Conservation (phyloP, 2,113 vertebrate species). For the Nanorana parkeri region DNA sequence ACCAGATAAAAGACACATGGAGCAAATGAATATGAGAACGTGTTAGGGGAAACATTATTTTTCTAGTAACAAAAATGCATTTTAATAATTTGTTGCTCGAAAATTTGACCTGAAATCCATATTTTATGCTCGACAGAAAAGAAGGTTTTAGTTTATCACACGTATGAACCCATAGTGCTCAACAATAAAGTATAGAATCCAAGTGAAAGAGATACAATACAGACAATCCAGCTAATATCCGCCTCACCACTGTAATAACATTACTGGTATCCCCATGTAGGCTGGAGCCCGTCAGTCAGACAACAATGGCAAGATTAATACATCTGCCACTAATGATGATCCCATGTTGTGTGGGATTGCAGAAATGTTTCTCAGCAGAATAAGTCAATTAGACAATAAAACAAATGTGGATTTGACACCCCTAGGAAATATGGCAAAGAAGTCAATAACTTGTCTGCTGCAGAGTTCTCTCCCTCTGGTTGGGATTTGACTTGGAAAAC, state of each 20-base stretch:
- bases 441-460: constrained; percentile 33
- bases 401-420: constrained; percentile 47
- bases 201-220: constrained; percentile 3
- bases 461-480: constrained; percentile 39
- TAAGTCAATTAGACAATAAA: constrained; percentile 47
- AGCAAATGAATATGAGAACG: constrained; percentile 30
- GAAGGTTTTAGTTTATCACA: background rate
- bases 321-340: constrained; percentile 43
- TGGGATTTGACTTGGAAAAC: constrained; percentile 43
- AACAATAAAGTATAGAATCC: background rate
- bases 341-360: constrained; percentile 42
- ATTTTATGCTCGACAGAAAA: constrained; percentile 9
- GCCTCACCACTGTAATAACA: background rate
- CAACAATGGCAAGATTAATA: constrained; percentile 41
- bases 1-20: constrained; percentile 42
- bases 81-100: constrained; percentile 6
- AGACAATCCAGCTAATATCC: constrained; percentile 10
- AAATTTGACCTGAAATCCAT: constrained; percentile 21
- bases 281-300: constrained; percentile 37
- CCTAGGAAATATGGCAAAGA: constrained; percentile 51
- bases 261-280: background rate
- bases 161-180: background rate
- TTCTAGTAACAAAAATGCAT: background rate
- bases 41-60: constrained; percentile 26
- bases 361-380: constrained; percentile 36